phyloP scores from a whole-genome alignment of 2,888 invertebrate species.

The Lasioglossum vierecki region DNA sequence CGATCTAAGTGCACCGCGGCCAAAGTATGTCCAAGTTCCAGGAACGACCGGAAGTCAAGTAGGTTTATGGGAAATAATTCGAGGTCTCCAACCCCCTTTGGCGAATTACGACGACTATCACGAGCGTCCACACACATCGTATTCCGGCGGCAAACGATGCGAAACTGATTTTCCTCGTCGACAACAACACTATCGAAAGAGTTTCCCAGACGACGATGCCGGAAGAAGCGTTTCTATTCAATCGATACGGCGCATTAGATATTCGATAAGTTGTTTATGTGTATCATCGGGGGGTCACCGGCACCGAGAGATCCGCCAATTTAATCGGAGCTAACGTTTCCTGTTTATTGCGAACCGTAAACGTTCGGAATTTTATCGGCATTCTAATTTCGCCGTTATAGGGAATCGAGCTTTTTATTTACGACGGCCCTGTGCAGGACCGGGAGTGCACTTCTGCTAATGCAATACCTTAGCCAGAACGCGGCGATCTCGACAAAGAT shows the following conservation, averaged over 20 bases:
- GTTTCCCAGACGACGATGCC: conserved; percentile 6
- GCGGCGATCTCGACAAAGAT: not conserved
- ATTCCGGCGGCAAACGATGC: not conserved
- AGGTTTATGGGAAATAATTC: conserved; percentile 65
- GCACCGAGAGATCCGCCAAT: not conserved
- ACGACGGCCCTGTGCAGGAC: not conserved
- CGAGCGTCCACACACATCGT: not conserved
- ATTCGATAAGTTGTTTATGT: conserved; percentile 13
- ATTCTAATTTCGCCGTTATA: conserved; percentile 29
- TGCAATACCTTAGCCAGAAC: not conserved
- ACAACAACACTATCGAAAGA: conserved; percentile 4
- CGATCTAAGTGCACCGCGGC: conserved; percentile 41
- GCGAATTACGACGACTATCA: conserved; percentile 47
- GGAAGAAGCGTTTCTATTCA: not conserved
- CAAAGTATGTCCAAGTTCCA: conserved; percentile 54
- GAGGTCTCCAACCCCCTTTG: conserved; percentile 5
- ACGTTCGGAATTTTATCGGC: conserved; percentile 6
- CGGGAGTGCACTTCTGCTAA: conserved; percentile 4
- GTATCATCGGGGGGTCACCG: not conserved
- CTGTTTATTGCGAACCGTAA: conserved; percentile 19
- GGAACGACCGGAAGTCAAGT: conserved; percentile 42
- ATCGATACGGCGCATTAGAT: conserved; percentile 7
- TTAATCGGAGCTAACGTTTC: conserved; percentile 14
- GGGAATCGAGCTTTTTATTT: conserved; percentile 8
- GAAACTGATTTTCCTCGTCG: conserved; percentile 16